Base-by-base conservation (phyloP, 1,140 invertebrate species). In the Meloidogyne exigua region DNA sequence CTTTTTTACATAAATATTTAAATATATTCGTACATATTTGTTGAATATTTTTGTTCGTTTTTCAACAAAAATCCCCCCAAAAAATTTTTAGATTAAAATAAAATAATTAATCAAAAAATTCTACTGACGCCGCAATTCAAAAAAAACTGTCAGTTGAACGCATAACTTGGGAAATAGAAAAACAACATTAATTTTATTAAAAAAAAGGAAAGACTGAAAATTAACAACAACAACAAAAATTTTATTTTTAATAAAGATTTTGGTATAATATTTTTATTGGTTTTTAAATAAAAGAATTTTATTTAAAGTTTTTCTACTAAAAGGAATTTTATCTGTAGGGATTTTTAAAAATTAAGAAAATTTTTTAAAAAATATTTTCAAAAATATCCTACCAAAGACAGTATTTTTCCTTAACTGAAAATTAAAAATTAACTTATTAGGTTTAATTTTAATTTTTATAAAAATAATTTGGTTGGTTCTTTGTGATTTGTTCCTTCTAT, bases 101-200 rank as follows among this genome's bases (percentile, higher is more conserved):
- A n/a, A 49, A 57, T 57, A 57, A 57, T 57, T 57, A 57, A 57
- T 57, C 49, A 57, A 57, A 57, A 49, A n/a, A 57, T 57, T 57
- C n/a, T n/a, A 57, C 49, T n/a, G n/a, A 57, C 49, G n/a, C 49
- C 49, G n/a, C 49, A n/a, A n/a, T n/a, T 57, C 2, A 57, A 57
- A n/a, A n/a, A 57, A 57, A 57, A 49, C 44, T 49, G 49, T 57
- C 49, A 57, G 49, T 57, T 57, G 49, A 57, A n/a, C 49, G 18
- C 15, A 18, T 49, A n/a, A 2, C 49, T n/a, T 57, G 9, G 36
- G 9, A 10, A 10, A n/a, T 5, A n/a, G 9, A 57, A 57, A 15
- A 57, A 57, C 18, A 57, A n/a, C 18, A 57, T 57, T 57, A n/a
- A n/a, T 57, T 57, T 57, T n/a, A n/a, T 57, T 57, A n/a, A 9